Percentiles rank a stretch among this genome's conserved stretches.
phyloP scores from a whole-genome alignment of 23 tunicate genomes.

The Ciona savignyi region DNA sequence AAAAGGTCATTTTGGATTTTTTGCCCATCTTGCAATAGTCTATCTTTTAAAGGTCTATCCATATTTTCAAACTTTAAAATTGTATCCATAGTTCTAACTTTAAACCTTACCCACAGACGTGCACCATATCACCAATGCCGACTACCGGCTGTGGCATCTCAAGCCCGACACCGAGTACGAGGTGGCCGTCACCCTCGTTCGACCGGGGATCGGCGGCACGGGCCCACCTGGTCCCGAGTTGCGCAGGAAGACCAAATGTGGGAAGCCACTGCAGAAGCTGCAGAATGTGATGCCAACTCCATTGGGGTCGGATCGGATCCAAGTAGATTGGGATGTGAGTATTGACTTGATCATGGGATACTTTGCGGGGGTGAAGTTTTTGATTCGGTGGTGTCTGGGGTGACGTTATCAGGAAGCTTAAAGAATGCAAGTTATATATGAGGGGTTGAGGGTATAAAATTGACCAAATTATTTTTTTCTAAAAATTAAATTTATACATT shows the following conservation, averaged over 20 bases:
- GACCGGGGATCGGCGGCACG: constrained; percentile 82
- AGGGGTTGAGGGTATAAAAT: no score
- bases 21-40: no score
- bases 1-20: no score
- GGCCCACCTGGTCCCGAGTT: constrained; percentile 75
- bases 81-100: neutral
- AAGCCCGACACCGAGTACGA: constrained; percentile 89
- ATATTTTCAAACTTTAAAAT: no score
- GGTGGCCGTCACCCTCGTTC: constrained; percentile 57
- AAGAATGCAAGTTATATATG: no score
- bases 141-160: constrained; percentile 81
- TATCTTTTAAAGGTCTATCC: no score
- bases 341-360: no score
- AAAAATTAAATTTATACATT: no score
- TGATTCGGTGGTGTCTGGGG: no score
- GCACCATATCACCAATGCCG: constrained; percentile 28
- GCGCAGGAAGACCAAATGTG: constrained; percentile 56
- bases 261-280: constrained; percentile 42
- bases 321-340: constrained; percentile 66
- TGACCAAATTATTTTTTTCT: no score
- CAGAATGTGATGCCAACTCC: constrained; percentile 21
- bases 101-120: constrained; percentile 32
- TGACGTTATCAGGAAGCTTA: no score
- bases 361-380: no score
- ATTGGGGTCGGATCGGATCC: constrained; percentile 21